Conservation (phyloP, 2,113 vertebrate species). For the Dasypus novemcinctus region DNA sequence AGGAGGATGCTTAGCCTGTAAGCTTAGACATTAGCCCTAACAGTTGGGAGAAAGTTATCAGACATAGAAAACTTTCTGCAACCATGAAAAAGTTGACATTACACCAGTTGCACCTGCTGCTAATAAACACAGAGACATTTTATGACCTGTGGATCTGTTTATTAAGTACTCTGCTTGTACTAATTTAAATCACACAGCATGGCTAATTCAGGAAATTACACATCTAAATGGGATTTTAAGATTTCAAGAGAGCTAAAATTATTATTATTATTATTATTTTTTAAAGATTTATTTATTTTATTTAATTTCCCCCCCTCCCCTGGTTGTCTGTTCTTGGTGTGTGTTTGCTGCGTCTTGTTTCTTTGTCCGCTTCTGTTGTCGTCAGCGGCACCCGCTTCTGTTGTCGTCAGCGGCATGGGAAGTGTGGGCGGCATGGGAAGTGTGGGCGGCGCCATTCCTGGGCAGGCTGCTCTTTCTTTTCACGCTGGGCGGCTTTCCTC, state of each 20-base stretch:
- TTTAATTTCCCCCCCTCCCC: too few relatives aligned
- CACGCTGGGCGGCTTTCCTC: too few relatives aligned
- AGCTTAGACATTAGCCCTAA: not conserved
- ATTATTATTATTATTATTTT: not conserved
- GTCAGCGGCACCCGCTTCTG: too few relatives aligned
- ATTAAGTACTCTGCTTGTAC: not conserved
- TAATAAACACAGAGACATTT: not conserved
- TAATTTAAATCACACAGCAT: not conserved
- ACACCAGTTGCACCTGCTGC: not conserved
- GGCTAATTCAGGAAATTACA: not conserved
- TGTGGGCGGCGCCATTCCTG: too few relatives aligned
- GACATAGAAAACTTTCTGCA: not conserved
- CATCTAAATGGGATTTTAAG: not conserved
- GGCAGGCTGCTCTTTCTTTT: too few relatives aligned
- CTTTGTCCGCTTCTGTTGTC: too few relatives aligned
- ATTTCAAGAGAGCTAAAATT: not conserved
- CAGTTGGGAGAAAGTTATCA: not conserved
- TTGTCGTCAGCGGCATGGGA: too few relatives aligned
- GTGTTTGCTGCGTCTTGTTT: too few relatives aligned
- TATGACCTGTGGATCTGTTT: not conserved
- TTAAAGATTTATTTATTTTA: too few relatives aligned
- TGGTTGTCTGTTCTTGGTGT: too few relatives aligned
- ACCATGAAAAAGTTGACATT: not conserved
- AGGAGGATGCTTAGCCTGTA: not conserved
- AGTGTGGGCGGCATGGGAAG: too few relatives aligned